Conservation (phyloP, 2,888 invertebrate species). For the Nomada ferruginata region DNA sequence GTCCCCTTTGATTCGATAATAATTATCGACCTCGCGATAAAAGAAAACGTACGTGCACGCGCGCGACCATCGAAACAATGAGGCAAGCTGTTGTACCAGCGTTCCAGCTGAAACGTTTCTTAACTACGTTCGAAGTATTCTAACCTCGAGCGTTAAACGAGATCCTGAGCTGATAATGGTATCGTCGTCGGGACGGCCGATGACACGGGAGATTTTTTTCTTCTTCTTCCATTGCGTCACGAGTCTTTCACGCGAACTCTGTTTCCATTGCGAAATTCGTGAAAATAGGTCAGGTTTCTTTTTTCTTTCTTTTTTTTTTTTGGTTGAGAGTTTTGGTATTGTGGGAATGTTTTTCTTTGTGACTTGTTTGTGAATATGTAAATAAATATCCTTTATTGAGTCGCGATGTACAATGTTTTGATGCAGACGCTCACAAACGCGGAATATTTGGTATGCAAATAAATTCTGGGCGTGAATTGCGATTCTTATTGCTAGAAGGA, state of each 20-base stretch:
- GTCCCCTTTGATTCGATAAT: slow-evolving; percentile 67
- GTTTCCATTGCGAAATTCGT: neutral
- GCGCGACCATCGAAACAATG: slow-evolving; percentile 56
- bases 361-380: too few species aligned
- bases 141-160: slow-evolving; percentile 37
- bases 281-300: neutral
- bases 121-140: slow-evolving; percentile 46
- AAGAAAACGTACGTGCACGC: slow-evolving; percentile 13
- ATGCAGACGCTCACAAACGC: too few species aligned
- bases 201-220: slow-evolving; percentile 29
- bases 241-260: neutral
- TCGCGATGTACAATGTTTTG: too few species aligned
- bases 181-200: slow-evolving; percentile 19
- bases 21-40: slow-evolving; percentile 63
- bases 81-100: slow-evolving; percentile 10
- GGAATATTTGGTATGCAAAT: too few species aligned
- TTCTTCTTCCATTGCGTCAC: neutral
- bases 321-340: too few species aligned
- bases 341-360: too few species aligned
- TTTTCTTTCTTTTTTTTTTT: neutral
- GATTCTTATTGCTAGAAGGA: too few species aligned
- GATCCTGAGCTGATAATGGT: slow-evolving; percentile 31
- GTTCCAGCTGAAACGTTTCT: slow-evolving; percentile 43
- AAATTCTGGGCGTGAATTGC: too few species aligned
- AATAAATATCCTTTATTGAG: too few species aligned